A percentile compares a stretch with the other conserved stretches of the same genome.
phyloP scores from a whole-genome alignment of 1,140 invertebrate genomes.

The Solen grandis region DNA sequence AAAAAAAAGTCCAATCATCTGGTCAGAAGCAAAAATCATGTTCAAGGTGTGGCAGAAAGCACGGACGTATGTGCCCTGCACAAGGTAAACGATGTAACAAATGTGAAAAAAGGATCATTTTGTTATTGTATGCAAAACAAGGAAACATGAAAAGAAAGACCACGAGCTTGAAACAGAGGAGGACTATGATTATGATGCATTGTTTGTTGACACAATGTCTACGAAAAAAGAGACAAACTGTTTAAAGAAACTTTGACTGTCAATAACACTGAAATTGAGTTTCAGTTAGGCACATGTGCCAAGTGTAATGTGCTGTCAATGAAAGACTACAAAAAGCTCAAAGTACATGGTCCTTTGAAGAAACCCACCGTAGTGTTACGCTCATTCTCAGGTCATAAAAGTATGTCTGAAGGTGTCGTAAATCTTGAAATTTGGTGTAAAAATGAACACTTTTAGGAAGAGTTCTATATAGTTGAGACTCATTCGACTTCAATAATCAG shows the following conservation, averaged over 20 bases:
- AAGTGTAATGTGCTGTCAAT: slow-evolving; percentile 31
- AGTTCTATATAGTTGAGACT: slow-evolving; percentile 39
- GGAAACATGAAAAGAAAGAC: neutral
- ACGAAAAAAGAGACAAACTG: too few relatives aligned
- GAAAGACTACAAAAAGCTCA: neutral
- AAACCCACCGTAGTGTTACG: neutral
- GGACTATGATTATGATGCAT: slow-evolving; percentile 7
- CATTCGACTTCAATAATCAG: slow-evolving; percentile 29
- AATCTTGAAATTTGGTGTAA: slow-evolving; percentile 2
- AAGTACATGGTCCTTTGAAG: neutral
- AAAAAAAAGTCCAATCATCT: too few relatives aligned
- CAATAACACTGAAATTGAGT: neutral
- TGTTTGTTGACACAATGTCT: neutral
- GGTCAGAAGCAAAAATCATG: too few relatives aligned
- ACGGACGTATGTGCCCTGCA: slow-evolving; percentile 48
- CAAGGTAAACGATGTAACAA: slow-evolving; percentile 47
- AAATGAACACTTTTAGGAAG: slow-evolving; percentile 12
- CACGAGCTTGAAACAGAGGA: neutral
- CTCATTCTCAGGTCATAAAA: slow-evolving; percentile 5
- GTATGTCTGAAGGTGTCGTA: neutral
- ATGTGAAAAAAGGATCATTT: slow-evolving; percentile 45
- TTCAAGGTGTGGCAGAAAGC: too few relatives aligned
- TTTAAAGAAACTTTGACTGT: neutral
- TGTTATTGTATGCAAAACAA: neutral
- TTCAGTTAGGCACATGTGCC: slow-evolving; percentile 32